Conservation (phyloP, 1,140 invertebrate species). For the Andricus grossulariae region DNA sequence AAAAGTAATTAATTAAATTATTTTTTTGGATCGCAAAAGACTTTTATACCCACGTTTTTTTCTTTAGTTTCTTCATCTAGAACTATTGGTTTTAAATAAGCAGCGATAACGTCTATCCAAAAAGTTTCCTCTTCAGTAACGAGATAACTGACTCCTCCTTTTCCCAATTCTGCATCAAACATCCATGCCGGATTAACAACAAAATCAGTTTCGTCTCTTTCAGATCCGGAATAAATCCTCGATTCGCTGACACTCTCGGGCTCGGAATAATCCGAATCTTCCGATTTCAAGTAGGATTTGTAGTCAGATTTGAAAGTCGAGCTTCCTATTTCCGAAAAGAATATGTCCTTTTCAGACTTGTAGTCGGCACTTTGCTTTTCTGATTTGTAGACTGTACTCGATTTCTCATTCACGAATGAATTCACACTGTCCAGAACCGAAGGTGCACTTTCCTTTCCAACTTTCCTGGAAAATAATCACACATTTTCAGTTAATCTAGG, state of each 20-base stretch:
- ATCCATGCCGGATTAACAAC: conserved; percentile 83
- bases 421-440: not conserved
- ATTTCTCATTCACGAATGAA: not conserved
- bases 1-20: too few relatives aligned
- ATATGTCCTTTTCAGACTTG: not conserved
- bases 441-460: not conserved
- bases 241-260: not conserved
- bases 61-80: conserved; percentile 78
- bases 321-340: not conserved
- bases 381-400: not conserved
- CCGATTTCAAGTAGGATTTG: not conserved
- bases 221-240: not conserved
- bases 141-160: conserved; percentile 80
- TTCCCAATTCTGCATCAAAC: conserved; percentile 80
- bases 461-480: not conserved
- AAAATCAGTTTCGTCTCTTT: conserved; percentile 62
- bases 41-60: conserved; percentile 47
- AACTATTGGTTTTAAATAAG: conserved; percentile 81
- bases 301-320: not conserved
- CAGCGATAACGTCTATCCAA: conserved; percentile 84
- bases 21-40: too few relatives aligned
- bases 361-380: not conserved
- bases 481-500: too few relatives aligned
- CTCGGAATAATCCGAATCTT: not conserved
- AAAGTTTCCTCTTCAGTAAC: conserved; percentile 81